Evolutionary conservation across 1,140 invertebrate genomes (phyloP), one percentile per base, ranked within the genome.

Genomic region (Drosophila grimshawi): DNA sequence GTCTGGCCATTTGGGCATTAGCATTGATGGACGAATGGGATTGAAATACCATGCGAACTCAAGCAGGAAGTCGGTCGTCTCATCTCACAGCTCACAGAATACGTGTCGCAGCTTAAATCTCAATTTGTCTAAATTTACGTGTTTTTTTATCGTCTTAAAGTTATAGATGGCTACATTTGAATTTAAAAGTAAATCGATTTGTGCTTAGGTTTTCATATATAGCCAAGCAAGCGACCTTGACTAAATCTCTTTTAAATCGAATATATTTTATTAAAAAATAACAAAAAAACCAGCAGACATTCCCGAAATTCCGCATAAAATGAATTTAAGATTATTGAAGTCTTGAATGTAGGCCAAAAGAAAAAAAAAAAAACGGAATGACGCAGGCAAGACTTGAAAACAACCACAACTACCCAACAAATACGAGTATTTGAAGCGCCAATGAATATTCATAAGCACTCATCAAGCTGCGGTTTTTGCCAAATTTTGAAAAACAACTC

Each of bases 361-460:
- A 65, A 51, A 8, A 43, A 43, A 43, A 43, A 43, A 8, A n/a
- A 43, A n/a, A 7, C 32, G 5, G 8, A 55, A 35, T 57, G 45
- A 71, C 62, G 37, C 53, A 66, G 45, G 32, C 39, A 6, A 35
- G n/a, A n/a, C 32, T 19, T 10, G 55, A 41, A 27, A 39, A 19
- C 6, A 55, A 67, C 27, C 8, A 41, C 46, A 35, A 66, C 32
- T 51, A 46, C 30, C 19, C 2, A 8, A 52, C 32, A 45, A 59
- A 53, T 66, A 60, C 64, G 33, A 35, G 55, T 67, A 67, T 37
- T 61, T 37, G 51, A 56, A 60, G 71, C 71, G 71, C 65, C 71
- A 74, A 74, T 74, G 65, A 74, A 74, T 74, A 74, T 74, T 62
- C 71, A 74, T 74, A 62, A 57, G 35, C 52, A 69, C 30, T 74